Evolutionary conservation across 1,140 invertebrate species (phyloP).

Genomic region (Drosophila pseudoobscura): DNA sequence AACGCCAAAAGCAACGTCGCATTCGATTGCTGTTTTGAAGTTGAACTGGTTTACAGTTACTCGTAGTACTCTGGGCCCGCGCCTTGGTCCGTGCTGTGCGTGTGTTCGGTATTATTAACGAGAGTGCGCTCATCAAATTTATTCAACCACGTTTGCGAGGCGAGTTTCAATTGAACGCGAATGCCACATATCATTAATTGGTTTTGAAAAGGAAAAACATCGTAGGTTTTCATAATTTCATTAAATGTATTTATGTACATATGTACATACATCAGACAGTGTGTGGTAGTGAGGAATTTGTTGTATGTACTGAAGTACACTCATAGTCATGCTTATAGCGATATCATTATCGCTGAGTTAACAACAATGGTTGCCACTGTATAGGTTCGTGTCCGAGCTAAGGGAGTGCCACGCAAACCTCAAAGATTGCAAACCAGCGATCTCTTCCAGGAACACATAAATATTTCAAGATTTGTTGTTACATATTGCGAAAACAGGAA

Average conservation of each 20-base stretch:
- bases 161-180: slow-evolving; percentile 37
- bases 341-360: slow-evolving; percentile 5
- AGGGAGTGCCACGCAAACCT: neutral
- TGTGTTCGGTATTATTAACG: slow-evolving; percentile 54
- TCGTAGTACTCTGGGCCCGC: slow-evolving; percentile 24
- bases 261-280: neutral
- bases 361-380: neutral
- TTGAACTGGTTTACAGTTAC: slow-evolving; percentile 77
- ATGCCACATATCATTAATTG: slow-evolving; percentile 28
- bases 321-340: neutral
- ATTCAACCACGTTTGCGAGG: slow-evolving; percentile 32
- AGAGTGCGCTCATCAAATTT: slow-evolving; percentile 36
- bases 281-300: too few relatives aligned
- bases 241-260: slow-evolving; percentile 7
- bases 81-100: slow-evolving; percentile 50
- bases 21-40: slow-evolving; percentile 77
- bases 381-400: slow-evolving; percentile 20
- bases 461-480: too few relatives aligned
- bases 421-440: too few relatives aligned
- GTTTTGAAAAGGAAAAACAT: slow-evolving; percentile 9
- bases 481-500: too few relatives aligned
- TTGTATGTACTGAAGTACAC: neutral
- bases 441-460: too few relatives aligned
- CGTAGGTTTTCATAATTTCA: neutral
- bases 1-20: slow-evolving; percentile 44